Base-by-base conservation (phyloP, 2,113 vertebrate species). In the Trematocara macrostoma region DNA sequence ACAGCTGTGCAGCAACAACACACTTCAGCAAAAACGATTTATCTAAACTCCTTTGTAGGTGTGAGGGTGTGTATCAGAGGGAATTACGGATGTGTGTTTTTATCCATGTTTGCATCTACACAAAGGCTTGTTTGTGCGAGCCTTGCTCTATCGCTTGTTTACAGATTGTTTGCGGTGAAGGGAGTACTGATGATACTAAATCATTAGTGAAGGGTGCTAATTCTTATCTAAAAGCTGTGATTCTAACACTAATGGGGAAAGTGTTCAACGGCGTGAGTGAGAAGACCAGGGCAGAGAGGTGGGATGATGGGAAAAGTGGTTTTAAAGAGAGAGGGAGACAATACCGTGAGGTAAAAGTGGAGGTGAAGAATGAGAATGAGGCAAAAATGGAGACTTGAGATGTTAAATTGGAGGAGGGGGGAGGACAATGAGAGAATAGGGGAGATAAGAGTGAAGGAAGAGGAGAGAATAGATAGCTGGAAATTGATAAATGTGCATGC, bases 401-500 rank as follows among this genome's bases (percentile, higher is more conserved):
- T 81, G 79, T 29, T 55, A 88, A 84, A 88, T 81, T 20, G 53
- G 69, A 57, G n/a, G 64, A 47, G 51, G 53, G 42, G 34, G 20
- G n/a, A 79, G 71, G 61, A 88, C 56, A 88, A 87, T 83, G 26
- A 29, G 3, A 47, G 29, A 74, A 51, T 23, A 45, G 34, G 26
- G 55, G 40, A 81, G 49, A 51, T 56, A 85, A 87, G 64, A 81
- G 31, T 42, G 82, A 61, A 87, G 84, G 29, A 84, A 87, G n/a
- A 55, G 26, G 51, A 38, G 79, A 52, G 26, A 84, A 56, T 6
- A 80, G 83, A 88, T 83, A 71, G 79, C 26, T 34, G 18, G n/a
- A 85, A 84, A 87, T 69, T 85, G 88, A 84, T 84, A 85, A 81
- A 91, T 90, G 67, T 78, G 47, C 49, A 88, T 83, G 89, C 80